Evolutionary conservation across 2,888 invertebrate genomes (phyloP).

Genomic region (Anoplius nigerrimus): DNA sequence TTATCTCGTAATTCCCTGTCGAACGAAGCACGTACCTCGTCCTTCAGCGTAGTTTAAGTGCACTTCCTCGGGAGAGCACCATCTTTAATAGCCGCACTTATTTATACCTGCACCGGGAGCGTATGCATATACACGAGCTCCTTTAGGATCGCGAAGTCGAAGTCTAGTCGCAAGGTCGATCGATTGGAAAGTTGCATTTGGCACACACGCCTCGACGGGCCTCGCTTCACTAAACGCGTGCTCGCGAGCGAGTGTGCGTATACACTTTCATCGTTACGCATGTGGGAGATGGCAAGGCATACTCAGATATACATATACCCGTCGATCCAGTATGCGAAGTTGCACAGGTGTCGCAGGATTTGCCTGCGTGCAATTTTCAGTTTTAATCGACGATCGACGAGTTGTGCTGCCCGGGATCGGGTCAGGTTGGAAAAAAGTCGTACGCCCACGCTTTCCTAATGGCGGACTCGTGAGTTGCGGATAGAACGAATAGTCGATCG

Average conservation of each 20-base stretch:
- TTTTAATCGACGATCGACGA: conserved; percentile 51
- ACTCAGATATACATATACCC: conserved; percentile 53
- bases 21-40: too few relatives aligned
- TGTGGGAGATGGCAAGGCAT: conserved; percentile 24
- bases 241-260: background rate
- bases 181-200: conserved; percentile 31
- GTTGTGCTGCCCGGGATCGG: background rate
- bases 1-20: too few relatives aligned
- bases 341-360: conserved; percentile 62
- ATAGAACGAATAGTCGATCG: too few relatives aligned
- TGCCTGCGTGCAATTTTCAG: conserved; percentile 55
- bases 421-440: background rate
- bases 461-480: too few relatives aligned
- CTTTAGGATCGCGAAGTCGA: conserved; percentile 10
- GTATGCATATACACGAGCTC: too few relatives aligned
- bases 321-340: conserved; percentile 67
- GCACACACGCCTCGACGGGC: background rate
- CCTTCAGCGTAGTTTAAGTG: too few relatives aligned
- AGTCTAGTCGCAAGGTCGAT: conserved; percentile 25
- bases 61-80: too few relatives aligned
- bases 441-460: conserved; percentile 13
- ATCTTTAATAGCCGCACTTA: too few relatives aligned
- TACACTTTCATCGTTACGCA: conserved; percentile 16
- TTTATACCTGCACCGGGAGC: too few relatives aligned
- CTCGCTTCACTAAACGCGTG: too few relatives aligned